Evolutionary conservation across 1,140 invertebrate species (phyloP).

Genomic region (Zaprionus ghesquierei): DNA sequence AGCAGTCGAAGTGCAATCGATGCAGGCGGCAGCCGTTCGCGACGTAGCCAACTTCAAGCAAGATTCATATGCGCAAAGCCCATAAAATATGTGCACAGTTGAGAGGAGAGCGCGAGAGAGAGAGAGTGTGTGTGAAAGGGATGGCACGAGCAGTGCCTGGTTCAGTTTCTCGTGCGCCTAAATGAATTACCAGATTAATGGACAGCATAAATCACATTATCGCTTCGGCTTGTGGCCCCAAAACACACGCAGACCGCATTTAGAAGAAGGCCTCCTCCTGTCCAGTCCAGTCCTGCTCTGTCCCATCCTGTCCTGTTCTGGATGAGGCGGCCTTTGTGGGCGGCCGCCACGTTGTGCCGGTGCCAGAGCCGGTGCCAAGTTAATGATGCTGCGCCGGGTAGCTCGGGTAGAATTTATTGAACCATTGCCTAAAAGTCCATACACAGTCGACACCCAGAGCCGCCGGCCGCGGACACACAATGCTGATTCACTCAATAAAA

Average conservation of each 20-base stretch:
- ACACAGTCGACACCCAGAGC: slow-evolving; percentile 47
- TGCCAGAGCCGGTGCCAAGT: slow-evolving; percentile 39
- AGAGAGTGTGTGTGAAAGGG: not conserved
- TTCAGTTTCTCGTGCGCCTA: slow-evolving; percentile 76
- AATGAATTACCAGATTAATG: slow-evolving; percentile 83
- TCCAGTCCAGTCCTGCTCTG: not conserved
- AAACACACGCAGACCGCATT: slow-evolving; percentile 62
- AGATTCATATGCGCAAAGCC: slow-evolving; percentile 79
- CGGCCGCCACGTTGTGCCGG: slow-evolving; percentile 39
- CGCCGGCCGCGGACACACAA: slow-evolving; percentile 5
- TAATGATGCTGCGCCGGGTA: slow-evolving; percentile 68
- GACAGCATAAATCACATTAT: slow-evolving; percentile 83
- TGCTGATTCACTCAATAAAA: slow-evolving; percentile 77
- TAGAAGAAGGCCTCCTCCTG: slow-evolving; percentile 57
- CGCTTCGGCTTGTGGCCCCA: slow-evolving; percentile 76
- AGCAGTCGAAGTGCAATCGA: slow-evolving; percentile 82
- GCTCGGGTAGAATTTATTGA: slow-evolving; percentile 79
- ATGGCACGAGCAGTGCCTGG: slow-evolving; percentile 18
- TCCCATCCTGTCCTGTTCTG: not conserved
- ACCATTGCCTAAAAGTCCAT: slow-evolving; percentile 76
- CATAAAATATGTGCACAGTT: slow-evolving; percentile 68
- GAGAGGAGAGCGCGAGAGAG: not conserved
- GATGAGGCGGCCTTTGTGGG: slow-evolving; percentile 73
- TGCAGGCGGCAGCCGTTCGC: slow-evolving; percentile 46
- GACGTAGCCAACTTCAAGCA: slow-evolving; percentile 38